Conservation (phyloP, 2,888 invertebrate species). For the Andrena flavipes region DNA sequence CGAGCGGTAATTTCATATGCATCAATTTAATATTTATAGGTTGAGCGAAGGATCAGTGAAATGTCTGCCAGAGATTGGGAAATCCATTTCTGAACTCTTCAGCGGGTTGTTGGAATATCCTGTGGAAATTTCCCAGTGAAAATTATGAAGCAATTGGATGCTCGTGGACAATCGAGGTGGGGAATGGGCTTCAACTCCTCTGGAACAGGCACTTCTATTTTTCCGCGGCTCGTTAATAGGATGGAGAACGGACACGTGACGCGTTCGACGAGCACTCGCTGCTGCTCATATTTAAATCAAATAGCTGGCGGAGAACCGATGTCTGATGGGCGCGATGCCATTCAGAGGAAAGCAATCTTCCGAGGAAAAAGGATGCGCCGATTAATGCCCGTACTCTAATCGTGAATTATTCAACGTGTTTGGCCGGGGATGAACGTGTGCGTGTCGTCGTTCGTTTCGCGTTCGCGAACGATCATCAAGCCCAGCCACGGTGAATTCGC, state of each 20-base stretch:
- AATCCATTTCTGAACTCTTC: too few species aligned
- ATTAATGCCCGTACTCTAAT: background rate
- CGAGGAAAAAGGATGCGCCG: background rate
- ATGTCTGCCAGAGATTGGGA: too few species aligned
- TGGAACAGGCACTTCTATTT: background rate
- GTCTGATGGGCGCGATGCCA: constrained; percentile 9
- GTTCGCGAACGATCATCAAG: background rate
- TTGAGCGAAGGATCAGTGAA: too few species aligned
- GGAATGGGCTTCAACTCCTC: background rate
- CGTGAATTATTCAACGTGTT: background rate
- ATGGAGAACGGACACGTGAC: constrained; percentile 7
- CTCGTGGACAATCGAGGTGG: background rate
- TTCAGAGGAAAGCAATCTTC: background rate
- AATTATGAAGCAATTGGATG: background rate
- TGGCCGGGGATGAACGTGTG: background rate
- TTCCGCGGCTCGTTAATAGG: constrained; percentile 4
- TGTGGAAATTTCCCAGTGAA: too few species aligned
- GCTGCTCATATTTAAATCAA: constrained; percentile 31
- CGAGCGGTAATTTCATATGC: too few species aligned
- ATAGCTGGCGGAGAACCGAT: constrained; percentile 8
- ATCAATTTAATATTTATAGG: too few species aligned
- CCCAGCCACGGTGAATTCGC: background rate
- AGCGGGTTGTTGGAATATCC: too few species aligned
- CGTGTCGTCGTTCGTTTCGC: background rate
- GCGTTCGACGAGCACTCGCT: constrained; percentile 1